Conservation (phyloP, 2,797 vertebrate species). For the Salmo trutta region DNA sequence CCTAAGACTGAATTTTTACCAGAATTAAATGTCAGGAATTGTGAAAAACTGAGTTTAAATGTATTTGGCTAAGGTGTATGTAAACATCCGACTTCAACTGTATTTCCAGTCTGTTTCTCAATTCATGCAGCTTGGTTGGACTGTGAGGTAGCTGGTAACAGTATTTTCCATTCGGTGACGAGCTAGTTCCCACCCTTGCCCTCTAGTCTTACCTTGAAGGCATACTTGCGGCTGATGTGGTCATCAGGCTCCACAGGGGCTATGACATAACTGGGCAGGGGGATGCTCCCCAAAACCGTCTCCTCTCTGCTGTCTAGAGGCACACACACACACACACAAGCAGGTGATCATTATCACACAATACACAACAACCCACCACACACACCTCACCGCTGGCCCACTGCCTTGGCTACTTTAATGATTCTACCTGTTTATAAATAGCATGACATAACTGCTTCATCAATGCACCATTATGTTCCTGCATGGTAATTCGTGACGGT, state of each 20-base stretch:
- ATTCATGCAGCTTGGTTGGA: neutral
- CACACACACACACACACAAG: constrained; percentile 78
- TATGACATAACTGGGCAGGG: constrained; percentile 92
- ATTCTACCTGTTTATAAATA: neutral
- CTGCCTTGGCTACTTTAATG: constrained; percentile 86
- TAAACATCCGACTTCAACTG: too few species aligned
- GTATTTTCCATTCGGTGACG: neutral
- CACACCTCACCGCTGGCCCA: constrained; percentile 69
- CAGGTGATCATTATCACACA: neutral
- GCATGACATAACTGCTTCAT: constrained; percentile 9
- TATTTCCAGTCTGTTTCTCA: neutral
- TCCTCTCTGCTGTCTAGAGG: constrained; percentile 96
- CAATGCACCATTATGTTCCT: constrained; percentile 14
- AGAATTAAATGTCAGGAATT: too few species aligned
- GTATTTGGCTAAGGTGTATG: too few species aligned
- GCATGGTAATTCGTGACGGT: constrained; percentile 1
- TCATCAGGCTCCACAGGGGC: constrained; percentile 90
- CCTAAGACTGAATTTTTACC: too few species aligned
- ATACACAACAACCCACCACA: neutral
- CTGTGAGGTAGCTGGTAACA: neutral
- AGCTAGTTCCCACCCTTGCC: neutral
- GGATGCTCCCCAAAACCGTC: constrained; percentile 92
- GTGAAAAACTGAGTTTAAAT: too few species aligned
- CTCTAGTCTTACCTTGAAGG: constrained; percentile 88
- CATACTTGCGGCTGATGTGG: constrained; percentile 95